A percentile compares a stretch with the other conserved stretches of the same genome.
phyloP scores from a whole-genome alignment of 1,140 invertebrate species.

The Oncopodura yosiiana region DNA sequence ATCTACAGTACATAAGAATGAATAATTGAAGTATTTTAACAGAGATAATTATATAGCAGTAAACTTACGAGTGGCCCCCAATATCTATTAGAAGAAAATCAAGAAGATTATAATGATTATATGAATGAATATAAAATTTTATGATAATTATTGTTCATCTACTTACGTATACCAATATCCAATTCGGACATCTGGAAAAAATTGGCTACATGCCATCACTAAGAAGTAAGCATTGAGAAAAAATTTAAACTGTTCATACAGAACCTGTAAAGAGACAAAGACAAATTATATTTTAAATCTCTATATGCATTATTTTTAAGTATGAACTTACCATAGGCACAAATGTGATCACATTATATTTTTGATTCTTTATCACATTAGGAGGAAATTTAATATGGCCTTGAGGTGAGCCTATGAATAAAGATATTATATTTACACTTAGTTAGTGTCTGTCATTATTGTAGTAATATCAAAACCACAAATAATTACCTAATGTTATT shows the following conservation, averaged over 20 bases:
- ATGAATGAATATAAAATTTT: not conserved
- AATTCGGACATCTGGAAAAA: conserved; percentile 90
- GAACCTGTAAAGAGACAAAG: conserved; percentile 51
- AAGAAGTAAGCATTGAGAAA: conserved; percentile 98
- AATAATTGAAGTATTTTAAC: not conserved
- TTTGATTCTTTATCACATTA: conserved; percentile 97
- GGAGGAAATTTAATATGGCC: conserved; percentile 87
- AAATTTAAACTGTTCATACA: conserved; percentile 98
- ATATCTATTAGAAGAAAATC: conserved; percentile 23
- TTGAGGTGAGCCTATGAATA: too few species aligned
- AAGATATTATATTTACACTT: too few species aligned
- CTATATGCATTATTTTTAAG: not conserved
- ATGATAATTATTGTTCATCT: conserved; percentile 40
- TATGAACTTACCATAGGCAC: conserved; percentile 70
- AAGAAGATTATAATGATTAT: not conserved
- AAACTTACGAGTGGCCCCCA: conserved; percentile 83
- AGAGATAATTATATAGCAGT: not conserved
- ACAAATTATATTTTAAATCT: conserved; percentile 3
- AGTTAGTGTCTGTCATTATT: too few species aligned
- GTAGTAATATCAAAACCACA: too few species aligned
- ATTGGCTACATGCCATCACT: conserved; percentile 95
- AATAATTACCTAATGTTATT: conserved; percentile 46
- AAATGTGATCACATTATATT: conserved; percentile 97
- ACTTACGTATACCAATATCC: conserved; percentile 97
- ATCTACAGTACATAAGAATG: conserved; percentile 45